These are phyloP conservation scores for Sarcophaga bullata DNA, from an alignment of 1,140 invertebrate genomes.

Conservation along the genomic window DNA sequence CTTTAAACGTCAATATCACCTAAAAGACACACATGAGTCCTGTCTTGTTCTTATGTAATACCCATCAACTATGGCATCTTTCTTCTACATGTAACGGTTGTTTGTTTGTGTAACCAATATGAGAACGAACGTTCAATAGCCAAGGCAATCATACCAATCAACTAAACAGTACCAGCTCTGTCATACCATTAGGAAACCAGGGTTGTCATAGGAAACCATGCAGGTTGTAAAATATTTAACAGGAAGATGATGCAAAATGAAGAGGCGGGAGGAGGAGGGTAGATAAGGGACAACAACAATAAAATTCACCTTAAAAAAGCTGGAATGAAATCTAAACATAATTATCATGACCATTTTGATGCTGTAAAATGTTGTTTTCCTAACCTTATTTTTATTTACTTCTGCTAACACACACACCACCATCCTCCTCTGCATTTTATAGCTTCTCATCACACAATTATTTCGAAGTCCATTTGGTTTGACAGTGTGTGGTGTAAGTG, in stretches of 20 bases:
- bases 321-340: background rate
- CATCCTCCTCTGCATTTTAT: too few species aligned
- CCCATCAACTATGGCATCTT: background rate
- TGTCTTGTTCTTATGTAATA: background rate
- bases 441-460: too few species aligned
- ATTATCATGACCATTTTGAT: conserved; percentile 4
- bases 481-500: too few species aligned
- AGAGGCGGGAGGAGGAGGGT: too few species aligned
- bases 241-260: too few species aligned
- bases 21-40: background rate
- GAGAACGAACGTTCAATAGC: background rate
- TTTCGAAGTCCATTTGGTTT: too few species aligned
- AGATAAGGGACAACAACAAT: too few species aligned
- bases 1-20: background rate
- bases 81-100: too few species aligned
- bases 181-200: too few species aligned
- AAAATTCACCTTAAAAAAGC: background rate
- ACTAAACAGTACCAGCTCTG: too few species aligned
- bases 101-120: background rate
- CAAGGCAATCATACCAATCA: background rate
- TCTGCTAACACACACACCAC: background rate
- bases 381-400: background rate
- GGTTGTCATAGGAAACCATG: too few species aligned
- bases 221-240: too few species aligned
- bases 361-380: background rate